Evolutionary conservation across 2,797 vertebrate genomes (phyloP).

Genomic region (Scolopax bukidnonensis): DNA sequence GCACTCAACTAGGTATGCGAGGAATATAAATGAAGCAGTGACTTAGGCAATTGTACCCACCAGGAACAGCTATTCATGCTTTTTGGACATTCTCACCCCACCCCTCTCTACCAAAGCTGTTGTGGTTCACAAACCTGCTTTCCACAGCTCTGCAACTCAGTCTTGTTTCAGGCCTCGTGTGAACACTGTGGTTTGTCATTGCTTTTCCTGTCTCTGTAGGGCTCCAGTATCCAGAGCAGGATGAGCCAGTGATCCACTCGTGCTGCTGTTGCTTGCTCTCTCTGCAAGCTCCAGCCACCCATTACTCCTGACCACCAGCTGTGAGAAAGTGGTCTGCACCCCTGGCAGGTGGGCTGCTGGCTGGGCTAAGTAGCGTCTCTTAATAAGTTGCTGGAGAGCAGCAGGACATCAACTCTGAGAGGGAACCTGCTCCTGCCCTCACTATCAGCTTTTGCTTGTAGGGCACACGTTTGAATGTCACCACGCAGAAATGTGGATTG

Average conservation of each 20-base stretch:
- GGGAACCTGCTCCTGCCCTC: background rate
- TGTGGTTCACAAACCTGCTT: background rate
- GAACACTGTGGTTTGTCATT: background rate
- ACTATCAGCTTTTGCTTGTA: background rate
- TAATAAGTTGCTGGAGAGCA: background rate
- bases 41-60: background rate
- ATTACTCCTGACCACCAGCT: background rate
- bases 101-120: background rate
- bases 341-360: background rate
- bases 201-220: background rate
- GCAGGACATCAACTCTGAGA: background rate
- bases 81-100: background rate
- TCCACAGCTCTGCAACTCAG: background rate
- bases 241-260: background rate
- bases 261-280: background rate
- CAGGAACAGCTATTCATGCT: background rate
- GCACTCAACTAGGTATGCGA: background rate
- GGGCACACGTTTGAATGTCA: background rate
- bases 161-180: too few species aligned
- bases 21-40: constrained; percentile 26
- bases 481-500: background rate
- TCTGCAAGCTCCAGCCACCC: background rate
- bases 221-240: background rate
- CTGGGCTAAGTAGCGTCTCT: background rate
- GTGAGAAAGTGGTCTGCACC: background rate